These are phyloP conservation scores for Morinoia aosen DNA, from an alignment of 2,888 invertebrate species.

Conservation along the genomic window DNA sequence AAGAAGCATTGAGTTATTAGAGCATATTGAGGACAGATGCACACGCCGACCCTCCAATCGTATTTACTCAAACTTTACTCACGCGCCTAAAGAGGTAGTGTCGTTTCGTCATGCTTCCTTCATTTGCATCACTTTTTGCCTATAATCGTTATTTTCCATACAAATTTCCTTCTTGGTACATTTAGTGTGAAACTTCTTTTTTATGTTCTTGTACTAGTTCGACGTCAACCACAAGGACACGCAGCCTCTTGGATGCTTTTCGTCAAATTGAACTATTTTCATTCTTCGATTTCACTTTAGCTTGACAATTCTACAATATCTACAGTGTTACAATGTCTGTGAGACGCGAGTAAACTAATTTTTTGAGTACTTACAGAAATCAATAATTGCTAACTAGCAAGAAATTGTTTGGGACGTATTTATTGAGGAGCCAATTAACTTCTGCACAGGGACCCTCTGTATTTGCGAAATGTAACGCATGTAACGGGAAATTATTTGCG, in stretches of 20 bases:
- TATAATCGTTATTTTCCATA: neutral
- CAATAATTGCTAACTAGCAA: neutral
- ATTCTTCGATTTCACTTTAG: neutral
- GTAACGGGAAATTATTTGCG: too few relatives aligned
- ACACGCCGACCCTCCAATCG: too few relatives aligned
- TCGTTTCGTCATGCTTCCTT: too few relatives aligned
- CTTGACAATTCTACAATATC: neutral
- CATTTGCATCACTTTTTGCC: too few relatives aligned
- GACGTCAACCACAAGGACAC: neutral
- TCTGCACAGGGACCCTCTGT: too few relatives aligned
- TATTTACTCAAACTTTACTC: too few relatives aligned
- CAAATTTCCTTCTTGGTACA: neutral
- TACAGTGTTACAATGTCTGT: neutral
- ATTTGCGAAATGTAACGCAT: too few relatives aligned
- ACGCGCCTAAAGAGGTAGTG: too few relatives aligned
- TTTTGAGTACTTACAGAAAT: neutral
- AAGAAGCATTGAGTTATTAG: too few relatives aligned
- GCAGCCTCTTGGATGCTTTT: neutral
- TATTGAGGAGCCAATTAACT: too few relatives aligned
- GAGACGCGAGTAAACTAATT: neutral
- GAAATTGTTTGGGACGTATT: too few relatives aligned
- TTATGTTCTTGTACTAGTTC: neutral
- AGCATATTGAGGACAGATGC: too few relatives aligned
- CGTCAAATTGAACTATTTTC: neutral
- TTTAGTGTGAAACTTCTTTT: neutral